A percentile compares a stretch with the other conserved stretches of the same genome.
Conservation (phyloP, 2,888 invertebrate species). For the Helleia helle region DNA sequence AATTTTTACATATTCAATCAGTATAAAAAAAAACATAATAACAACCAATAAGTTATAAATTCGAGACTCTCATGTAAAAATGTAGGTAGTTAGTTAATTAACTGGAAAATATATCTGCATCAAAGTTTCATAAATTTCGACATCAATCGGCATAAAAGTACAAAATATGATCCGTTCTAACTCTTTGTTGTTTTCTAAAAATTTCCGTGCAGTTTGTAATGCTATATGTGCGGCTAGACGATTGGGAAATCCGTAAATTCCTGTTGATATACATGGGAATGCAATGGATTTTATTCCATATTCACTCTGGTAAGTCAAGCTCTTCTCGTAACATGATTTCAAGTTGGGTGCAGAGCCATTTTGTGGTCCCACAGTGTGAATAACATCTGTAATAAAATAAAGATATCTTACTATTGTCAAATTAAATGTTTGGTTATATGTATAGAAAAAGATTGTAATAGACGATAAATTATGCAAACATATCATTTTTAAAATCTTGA, state of each 20-base stretch:
- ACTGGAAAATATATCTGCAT: conserved; percentile 83
- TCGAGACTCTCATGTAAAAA: too few species aligned
- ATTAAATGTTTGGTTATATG: too few species aligned
- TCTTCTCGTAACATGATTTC: conserved; percentile 80
- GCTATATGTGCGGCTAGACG: conserved; percentile 85
- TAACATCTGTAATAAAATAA: conserved; percentile 78
- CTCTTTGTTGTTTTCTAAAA: conserved; percentile 67
- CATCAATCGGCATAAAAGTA: conserved; percentile 81
- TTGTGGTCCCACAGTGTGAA: conserved; percentile 92
- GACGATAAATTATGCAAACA: too few species aligned
- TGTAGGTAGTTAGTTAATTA: too few species aligned
- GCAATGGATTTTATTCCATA: conserved; percentile 79
- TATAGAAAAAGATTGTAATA: too few species aligned
- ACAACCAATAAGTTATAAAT: too few species aligned
- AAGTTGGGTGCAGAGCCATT: conserved; percentile 79
- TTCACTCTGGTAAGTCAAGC: conserved; percentile 71
- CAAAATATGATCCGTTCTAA: conserved; percentile 87
- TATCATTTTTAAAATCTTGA: too few species aligned
- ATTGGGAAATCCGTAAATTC: conserved; percentile 92
- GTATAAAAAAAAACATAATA: too few species aligned
- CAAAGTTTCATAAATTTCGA: conserved; percentile 80
- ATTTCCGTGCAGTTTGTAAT: conserved; percentile 76
- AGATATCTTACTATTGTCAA: not conserved
- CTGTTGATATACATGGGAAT: conserved; percentile 93
- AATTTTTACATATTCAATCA: too few species aligned